Evolutionary conservation across 2,888 invertebrate species (phyloP), one percentile per base, ranked within the genome.

Genomic region (Drosophila algonquin): DNA sequence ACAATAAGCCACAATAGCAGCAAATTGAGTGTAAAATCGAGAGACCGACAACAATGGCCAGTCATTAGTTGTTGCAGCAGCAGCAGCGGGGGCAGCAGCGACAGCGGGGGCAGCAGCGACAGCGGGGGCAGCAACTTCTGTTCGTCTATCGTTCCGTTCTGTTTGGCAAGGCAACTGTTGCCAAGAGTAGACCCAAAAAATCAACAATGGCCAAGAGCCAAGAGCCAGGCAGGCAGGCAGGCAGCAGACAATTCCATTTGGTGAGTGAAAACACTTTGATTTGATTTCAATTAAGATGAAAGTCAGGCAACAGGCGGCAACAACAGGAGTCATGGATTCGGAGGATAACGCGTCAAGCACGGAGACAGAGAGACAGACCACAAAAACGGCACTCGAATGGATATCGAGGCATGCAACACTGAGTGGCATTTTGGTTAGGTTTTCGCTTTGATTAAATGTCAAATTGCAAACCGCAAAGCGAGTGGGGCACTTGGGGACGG

Each of bases 281-380:
- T 86, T 87, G 87, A 89, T 87, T 86, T 88, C 87, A 85, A 85
- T 85, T 85, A 85, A 81, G 88, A 88, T 85, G 85, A 79, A 80
- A 82, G 81, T 73, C 75, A 48, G 67, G 47, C 63, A 50, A 72
- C 57, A 24, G 51, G 46, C 48, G 45, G 10, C 40, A 48, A 24
- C 57, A 40, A 47, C 35, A 21, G 35, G 10, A 44, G 55, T 10
- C 32, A 35, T 32, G 67, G 52, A 56, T 56, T 51, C 24, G 44
- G 46, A 27, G 50, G 16, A 62, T n/a, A 48, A 63, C 61, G 62
- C 47, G 47, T 60, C 40, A 32, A n/a, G 6, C 7, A 14, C 30
- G 14, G n/a, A 40, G 40, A 40, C 40, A 14, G 14, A 40, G 14
- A 10, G 35, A n/a, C 8, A 40, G 60, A 51, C 67, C 68, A 45